Conservation (phyloP, 2,113 vertebrate species). For the Entomyzon cyanotis region DNA sequence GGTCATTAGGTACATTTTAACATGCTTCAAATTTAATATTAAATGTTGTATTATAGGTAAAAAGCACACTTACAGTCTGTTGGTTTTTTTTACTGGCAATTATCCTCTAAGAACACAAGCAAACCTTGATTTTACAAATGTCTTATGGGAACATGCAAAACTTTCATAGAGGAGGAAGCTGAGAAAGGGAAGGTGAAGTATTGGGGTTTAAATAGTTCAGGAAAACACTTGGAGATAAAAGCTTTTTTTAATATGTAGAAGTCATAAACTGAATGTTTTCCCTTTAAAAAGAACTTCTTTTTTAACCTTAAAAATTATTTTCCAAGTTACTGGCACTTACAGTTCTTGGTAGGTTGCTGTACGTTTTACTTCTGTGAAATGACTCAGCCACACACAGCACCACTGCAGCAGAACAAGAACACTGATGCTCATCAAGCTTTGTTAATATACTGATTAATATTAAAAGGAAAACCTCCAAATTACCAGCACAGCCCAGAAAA, state of each 20-base stretch:
- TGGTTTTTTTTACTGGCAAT: not conserved
- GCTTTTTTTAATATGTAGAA: not conserved
- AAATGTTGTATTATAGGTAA: constrained; percentile 6
- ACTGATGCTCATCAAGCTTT: not conserved
- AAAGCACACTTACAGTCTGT: constrained; percentile 39
- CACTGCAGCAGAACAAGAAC: constrained; percentile 42
- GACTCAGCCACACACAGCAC: constrained; percentile 35
- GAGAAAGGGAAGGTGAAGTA: not conserved
- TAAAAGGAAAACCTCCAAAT: constrained; percentile 45
- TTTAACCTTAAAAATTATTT: not conserved
- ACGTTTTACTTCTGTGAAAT: constrained; percentile 27
- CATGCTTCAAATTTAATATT: constrained; percentile 54
- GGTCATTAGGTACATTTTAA: not conserved
- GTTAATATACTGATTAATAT: constrained; percentile 21
- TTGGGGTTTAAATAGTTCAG: not conserved
- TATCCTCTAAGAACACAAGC: constrained; percentile 56
- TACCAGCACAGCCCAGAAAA: constrained; percentile 18
- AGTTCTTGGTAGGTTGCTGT: not conserved
- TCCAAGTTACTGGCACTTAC: constrained; percentile 4
- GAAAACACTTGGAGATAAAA: constrained; percentile 2
- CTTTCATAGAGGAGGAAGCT: not conserved
- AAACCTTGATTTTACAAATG: constrained; percentile 40
- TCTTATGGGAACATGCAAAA: constrained; percentile 52
- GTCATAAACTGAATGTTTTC: constrained; percentile 1
- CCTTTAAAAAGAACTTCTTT: not conserved